These are phyloP conservation scores for Oasisia sp. DNA, from an alignment of 2,888 invertebrate species.

Conservation along the genomic window DNA sequence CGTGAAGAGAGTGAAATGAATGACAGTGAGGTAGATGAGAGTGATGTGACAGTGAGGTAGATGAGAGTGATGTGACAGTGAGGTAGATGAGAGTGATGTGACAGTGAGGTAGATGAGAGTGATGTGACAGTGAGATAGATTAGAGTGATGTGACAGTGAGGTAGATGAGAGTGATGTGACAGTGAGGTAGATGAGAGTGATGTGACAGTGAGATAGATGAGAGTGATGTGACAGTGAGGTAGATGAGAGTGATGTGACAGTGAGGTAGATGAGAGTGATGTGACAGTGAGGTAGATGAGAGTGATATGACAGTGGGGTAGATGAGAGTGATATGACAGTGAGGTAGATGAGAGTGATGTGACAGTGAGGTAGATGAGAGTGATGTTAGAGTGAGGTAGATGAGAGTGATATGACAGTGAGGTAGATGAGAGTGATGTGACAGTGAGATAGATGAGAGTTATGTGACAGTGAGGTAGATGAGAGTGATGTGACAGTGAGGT, in stretches of 20 bases:
- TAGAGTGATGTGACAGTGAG: not conserved
- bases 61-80: not conserved
- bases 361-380: not conserved
- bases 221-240: not conserved
- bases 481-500: not conserved
- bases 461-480: not conserved
- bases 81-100: not conserved
- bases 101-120: not conserved
- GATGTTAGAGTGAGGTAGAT: not conserved
- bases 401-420: not conserved
- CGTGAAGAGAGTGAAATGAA: not conserved
- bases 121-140: not conserved
- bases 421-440: not conserved
- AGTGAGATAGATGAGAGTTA: not conserved
- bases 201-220: not conserved
- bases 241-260: not conserved
- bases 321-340: not conserved
- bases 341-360: not conserved
- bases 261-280: not conserved
- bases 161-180: not conserved
- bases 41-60: not conserved
- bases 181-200: not conserved
- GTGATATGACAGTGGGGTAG: not conserved
- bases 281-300: too few species aligned
- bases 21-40: not conserved